Evolutionary conservation across 2,113 vertebrate species (phyloP), one percentile per base, ranked within the genome.

Genomic region (Megalops atlanticus): DNA sequence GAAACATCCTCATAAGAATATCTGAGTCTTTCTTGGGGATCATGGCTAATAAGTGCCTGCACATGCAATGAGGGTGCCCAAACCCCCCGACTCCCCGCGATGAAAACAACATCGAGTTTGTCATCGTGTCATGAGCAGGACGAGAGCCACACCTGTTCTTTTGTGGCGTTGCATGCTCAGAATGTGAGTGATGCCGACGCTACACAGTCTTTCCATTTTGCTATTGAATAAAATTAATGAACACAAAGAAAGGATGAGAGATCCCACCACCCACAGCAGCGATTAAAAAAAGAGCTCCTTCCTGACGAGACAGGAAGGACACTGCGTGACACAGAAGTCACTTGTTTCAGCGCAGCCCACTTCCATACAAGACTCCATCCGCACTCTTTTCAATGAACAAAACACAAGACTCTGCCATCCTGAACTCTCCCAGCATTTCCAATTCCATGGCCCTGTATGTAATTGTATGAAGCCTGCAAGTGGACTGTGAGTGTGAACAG

Each of bases 251-350:
- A 70, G 43, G 69, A 27, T 1, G 52, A 52, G 78, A 24, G 35
- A 74, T 35, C 69, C 69, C 69, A 27, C 27, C 43, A 38, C 45
- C 69, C 35, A 24, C 43, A 36, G 39, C 71, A 47, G 11, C 15
- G 36, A 12, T 31, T n/a, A 27, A 43, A 27, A 47, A 74, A 80
- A 70, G 35, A 16, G 45, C 43, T 39, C 35, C 70, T 73, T 80
- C 78, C 78, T 80, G 78, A 15, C 12, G 45, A 36, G 69, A 80
- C 24, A 73, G 78, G 78, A 80, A 80, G 35, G 45, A 31, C 68
- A 39, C 43, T 49, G 5, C 12, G 11, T 1, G 4, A 74, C 70
- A 80, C 78, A 80, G 45, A 38, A 5, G 47, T 33, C 11, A 12
- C 78, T 80, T 73, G 78, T 80, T 72, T 36, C 33, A 71, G 69